phyloP scores from a whole-genome alignment of 1,140 invertebrate genomes.

The Eciton burchellii region DNA sequence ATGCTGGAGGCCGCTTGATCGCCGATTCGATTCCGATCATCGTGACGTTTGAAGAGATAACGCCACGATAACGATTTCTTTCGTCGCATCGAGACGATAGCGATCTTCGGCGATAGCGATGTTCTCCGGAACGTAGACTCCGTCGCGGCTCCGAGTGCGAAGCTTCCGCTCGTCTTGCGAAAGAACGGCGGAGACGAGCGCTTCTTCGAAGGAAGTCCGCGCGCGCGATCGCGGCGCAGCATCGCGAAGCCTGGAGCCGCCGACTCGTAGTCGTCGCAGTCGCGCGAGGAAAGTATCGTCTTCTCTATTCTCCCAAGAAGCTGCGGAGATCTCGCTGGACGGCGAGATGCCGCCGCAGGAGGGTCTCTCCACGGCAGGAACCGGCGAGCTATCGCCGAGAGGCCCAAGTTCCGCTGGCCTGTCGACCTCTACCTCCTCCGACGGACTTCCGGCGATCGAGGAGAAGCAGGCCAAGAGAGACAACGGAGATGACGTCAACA shows the following conservation, averaged over 20 bases:
- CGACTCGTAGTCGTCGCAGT: background rate
- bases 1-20: background rate
- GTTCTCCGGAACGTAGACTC: constrained; percentile 34
- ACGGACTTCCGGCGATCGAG: background rate
- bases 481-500: background rate
- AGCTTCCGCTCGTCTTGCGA: background rate
- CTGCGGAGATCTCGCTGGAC: constrained; percentile 10
- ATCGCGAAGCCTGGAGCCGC: constrained; percentile 4
- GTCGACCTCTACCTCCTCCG: constrained; percentile 9
- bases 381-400: constrained; percentile 26
- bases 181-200: background rate
- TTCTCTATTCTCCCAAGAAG: background rate
- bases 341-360: constrained; percentile 73
- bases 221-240: background rate
- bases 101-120: background rate
- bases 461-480: background rate
- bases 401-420: background rate
- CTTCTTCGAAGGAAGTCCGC: background rate
- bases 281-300: constrained; percentile 15
- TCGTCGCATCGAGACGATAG: background rate
- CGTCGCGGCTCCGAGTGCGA: background rate
- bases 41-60: background rate
- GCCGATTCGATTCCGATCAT: background rate
- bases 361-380: constrained; percentile 50
- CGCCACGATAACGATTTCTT: background rate